Evolutionary conservation across 30 jellyfish, hydroid and myxozoan genomes (phyloP), one percentile per base, ranked within the genome.

Genomic region (Phacellophora camtschatica): DNA sequence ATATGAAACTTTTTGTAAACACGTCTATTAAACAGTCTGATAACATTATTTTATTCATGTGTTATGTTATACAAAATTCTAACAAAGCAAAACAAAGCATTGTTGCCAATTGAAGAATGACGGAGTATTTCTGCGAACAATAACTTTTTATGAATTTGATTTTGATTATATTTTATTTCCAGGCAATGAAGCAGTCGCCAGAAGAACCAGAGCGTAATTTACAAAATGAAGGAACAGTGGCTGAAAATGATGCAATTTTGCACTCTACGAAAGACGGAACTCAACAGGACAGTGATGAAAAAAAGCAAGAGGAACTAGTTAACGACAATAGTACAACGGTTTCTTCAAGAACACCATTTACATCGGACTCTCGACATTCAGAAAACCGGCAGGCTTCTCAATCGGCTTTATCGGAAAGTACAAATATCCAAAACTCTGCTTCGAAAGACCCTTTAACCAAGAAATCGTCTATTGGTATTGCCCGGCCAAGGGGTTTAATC

Each of bases 401-500:
- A 11, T 23, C n/a, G 4, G 9, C 9, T 11, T n/a, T n/a, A n/a
- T n/a, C n/a, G n/a, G n/a, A 49, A 49, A 62, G 10, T 46, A 48
- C 59, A 1, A 72, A 72, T 49, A 28, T 32, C 15, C 63, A 54
- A 42, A 54, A 50, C 66, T 74, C 86, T 59, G 66, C 53, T 67
- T 58, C 25, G 25, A 90, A 89, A 28, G 83, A 45, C 3, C 4
- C 84, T 50, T 5, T 59, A 27, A 53, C 96, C 2, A 86, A 79
- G 76, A 79, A 79, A 35, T 39, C 49, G 20, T 77, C 93, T 0
- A 90, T 82, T 23, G 99, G 88, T 19, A 93, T 93, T 29, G 99
- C 99, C 2, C 51, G 99, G 32, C 99, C 99, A 23, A 57, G 99
- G 23, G 95, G 86, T 5, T 7, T 71, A 27, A 87, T 87, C 33